Percentiles rank a stretch among this genome's conserved stretches.
These are phyloP conservation scores for Laticauda colubrina DNA, from an alignment of 2,113 vertebrate species.

Conservation along the genomic window DNA sequence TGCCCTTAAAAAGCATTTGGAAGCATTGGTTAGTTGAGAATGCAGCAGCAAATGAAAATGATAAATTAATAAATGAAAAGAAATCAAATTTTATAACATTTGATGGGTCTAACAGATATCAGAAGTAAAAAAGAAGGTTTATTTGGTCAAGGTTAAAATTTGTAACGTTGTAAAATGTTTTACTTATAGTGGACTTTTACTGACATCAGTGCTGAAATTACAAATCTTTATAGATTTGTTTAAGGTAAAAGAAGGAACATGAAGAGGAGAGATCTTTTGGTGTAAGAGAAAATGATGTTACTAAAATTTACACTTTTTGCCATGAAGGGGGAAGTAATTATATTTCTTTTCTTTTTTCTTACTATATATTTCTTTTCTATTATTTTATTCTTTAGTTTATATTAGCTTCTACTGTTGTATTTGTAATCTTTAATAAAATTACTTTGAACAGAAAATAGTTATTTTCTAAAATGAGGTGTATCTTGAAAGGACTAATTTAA, in stretches of 20 bases:
- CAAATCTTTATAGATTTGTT: neutral
- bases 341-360: neutral
- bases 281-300: neutral
- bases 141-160: neutral
- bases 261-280: neutral
- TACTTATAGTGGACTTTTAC: neutral
- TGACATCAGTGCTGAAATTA: neutral
- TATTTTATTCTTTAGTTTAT: neutral
- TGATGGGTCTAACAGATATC: neutral
- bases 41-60: neutral
- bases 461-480: constrained; percentile 17
- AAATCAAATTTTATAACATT: neutral
- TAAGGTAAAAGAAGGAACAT: neutral
- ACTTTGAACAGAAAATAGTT: neutral
- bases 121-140: neutral
- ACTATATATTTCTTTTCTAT: neutral
- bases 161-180: neutral
- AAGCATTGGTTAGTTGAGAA: neutral
- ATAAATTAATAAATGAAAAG: neutral
- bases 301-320: neutral
- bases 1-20: neutral
- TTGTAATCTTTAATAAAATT: neutral
- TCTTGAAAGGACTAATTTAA: constrained; percentile 16
- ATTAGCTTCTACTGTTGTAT: neutral
- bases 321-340: neutral